A percentile compares a stretch with the other conserved stretches of the same genome.
Conservation (phyloP, 1,140 invertebrate genomes). For the Papilio polyxenes region DNA sequence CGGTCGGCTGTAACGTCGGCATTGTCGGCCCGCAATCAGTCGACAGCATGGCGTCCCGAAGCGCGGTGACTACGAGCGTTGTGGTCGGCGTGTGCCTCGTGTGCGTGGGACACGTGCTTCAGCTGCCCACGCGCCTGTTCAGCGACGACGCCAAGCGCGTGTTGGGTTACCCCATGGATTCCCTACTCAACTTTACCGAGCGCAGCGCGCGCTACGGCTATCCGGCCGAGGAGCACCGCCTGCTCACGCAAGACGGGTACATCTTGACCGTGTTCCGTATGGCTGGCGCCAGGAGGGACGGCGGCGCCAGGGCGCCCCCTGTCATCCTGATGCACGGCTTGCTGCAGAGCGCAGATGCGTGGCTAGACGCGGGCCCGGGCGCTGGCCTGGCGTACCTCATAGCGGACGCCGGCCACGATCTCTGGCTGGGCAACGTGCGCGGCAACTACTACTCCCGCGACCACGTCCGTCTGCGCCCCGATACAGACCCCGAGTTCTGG, state of each 20-base stretch:
- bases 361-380: constrained; percentile 83
- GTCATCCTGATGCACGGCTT: constrained; percentile 83
- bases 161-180: constrained; percentile 39
- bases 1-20: constrained; percentile 15
- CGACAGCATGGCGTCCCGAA: constrained; percentile 55
- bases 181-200: constrained; percentile 57
- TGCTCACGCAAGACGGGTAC: constrained; percentile 79
- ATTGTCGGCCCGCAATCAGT: constrained; percentile 43
- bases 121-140: not conserved
- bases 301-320: constrained; percentile 45
- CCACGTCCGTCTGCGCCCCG: constrained; percentile 79
- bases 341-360: constrained; percentile 84
- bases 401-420: constrained; percentile 88
- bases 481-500: constrained; percentile 79
- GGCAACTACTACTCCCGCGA: constrained; percentile 84
- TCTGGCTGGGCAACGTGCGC: constrained; percentile 87
- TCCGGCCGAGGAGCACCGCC: constrained; percentile 53
- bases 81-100: not conserved
- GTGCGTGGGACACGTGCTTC: not conserved
- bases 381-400: constrained; percentile 84
- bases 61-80: not conserved
- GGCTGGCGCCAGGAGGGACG: constrained; percentile 52
- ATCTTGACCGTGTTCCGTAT: constrained; percentile 77
- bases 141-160: constrained; percentile 16
- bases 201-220: constrained; percentile 53